Conservation (phyloP, 2,888 invertebrate genomes). For the Andrena marginata region DNA sequence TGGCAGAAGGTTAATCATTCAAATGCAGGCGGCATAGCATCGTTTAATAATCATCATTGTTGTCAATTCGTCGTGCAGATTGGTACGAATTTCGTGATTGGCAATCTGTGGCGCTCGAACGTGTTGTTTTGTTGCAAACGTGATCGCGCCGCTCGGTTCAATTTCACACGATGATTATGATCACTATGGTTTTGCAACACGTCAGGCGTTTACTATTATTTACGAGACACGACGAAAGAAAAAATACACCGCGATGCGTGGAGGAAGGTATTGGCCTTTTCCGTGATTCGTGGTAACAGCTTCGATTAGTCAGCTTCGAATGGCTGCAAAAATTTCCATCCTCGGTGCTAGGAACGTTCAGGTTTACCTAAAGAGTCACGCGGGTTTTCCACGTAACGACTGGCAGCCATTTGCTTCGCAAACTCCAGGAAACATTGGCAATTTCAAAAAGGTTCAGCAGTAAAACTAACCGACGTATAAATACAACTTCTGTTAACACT, state of each 20-base stretch:
- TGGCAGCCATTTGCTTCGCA: neutral
- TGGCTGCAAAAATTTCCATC: neutral
- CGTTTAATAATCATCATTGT: conserved; percentile 33
- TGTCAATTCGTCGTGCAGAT: conserved; percentile 30
- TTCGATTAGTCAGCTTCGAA: neutral
- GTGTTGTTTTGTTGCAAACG: neutral
- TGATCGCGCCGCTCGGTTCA: neutral
- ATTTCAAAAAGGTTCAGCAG: neutral
- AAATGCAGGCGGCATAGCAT: conserved; percentile 21
- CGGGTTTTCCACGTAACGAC: conserved; percentile 28
- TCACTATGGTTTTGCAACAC: neutral
- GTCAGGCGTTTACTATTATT: too few relatives aligned
- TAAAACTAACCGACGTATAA: neutral
- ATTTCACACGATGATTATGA: neutral
- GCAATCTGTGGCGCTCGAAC: neutral
- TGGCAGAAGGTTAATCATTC: conserved; percentile 49
- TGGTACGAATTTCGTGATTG: conserved; percentile 29
- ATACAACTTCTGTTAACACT: neutral
- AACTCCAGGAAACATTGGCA: neutral
- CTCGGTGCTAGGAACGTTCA: neutral
- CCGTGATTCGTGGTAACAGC: neutral
- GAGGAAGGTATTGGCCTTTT: neutral
- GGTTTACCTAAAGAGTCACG: conserved; percentile 1
- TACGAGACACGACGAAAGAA: neutral
- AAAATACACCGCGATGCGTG: neutral